These are phyloP conservation scores for Neodiprion lecontei DNA, from an alignment of 1,140 invertebrate species.

Conservation along the genomic window DNA sequence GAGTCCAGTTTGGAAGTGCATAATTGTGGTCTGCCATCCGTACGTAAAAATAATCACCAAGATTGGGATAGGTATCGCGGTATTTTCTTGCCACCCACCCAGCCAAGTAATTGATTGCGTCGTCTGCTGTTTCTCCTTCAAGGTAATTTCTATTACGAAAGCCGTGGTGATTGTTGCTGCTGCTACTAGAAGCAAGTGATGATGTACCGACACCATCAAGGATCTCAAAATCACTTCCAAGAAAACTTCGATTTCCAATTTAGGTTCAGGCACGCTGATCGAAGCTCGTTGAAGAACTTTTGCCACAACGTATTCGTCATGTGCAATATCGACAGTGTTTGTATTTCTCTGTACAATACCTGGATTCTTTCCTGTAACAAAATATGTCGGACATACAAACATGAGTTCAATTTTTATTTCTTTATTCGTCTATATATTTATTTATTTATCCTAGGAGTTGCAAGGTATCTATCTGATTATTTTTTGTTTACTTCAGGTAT, in stretches of 20 bases:
- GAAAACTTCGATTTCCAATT: neutral
- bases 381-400: neutral
- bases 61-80: neutral
- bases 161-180: neutral
- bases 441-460: neutral
- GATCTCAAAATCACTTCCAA: neutral
- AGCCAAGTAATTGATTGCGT: constrained; percentile 2
- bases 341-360: constrained; percentile 23
- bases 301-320: neutral
- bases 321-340: constrained; percentile 15
- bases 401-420: too few species aligned
- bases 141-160: neutral
- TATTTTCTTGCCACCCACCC: neutral
- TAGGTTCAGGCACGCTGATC: neutral
- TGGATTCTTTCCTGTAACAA: constrained; percentile 32
- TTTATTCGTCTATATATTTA: too few species aligned
- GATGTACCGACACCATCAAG: neutral
- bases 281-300: neutral
- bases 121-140: neutral
- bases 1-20: neutral
- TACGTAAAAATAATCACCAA: neutral
- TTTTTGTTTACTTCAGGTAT: neutral
- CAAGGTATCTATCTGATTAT: neutral
- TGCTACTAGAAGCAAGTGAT: neutral
- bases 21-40: neutral